These are phyloP conservation scores for Charina bottae DNA, from an alignment of 2,113 vertebrate genomes.

Conservation along the genomic window DNA sequence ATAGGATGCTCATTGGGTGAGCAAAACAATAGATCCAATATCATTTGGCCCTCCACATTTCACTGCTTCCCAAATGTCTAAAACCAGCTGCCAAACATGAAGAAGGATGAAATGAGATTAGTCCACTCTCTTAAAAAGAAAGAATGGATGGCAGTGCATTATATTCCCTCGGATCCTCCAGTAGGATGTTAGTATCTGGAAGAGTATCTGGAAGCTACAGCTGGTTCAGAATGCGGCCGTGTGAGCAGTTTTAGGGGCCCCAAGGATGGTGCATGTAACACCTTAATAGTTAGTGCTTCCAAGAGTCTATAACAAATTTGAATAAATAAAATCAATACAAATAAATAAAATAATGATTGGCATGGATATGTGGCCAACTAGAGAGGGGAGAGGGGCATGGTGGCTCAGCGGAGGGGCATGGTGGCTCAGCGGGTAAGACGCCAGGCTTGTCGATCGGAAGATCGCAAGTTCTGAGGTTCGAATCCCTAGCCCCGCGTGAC, in stretches of 20 bases:
- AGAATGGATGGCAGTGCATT: neutral
- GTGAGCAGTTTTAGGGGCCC: too few relatives aligned
- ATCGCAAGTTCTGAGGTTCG: too few relatives aligned
- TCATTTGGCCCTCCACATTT: slow-evolving; percentile 41
- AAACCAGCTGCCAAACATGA: slow-evolving; percentile 72
- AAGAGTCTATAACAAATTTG: neutral
- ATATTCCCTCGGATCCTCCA: slow-evolving; percentile 1
- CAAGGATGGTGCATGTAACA: too few relatives aligned
- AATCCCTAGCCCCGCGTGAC: too few relatives aligned
- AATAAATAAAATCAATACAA: neutral
- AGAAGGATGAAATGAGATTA: slow-evolving; percentile 73
- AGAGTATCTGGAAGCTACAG: too few relatives aligned
- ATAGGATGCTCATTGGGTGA: slow-evolving; percentile 26
- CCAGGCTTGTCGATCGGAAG: too few relatives aligned
- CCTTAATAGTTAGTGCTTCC: neutral
- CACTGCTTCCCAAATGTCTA: slow-evolving; percentile 60
- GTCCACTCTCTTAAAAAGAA: slow-evolving; percentile 52
- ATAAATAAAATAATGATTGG: neutral
- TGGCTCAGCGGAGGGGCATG: too few relatives aligned
- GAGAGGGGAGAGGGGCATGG: too few relatives aligned
- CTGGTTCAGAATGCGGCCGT: too few relatives aligned
- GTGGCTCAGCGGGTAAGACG: too few relatives aligned
- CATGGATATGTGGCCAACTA: neutral
- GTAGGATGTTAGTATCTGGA: too few relatives aligned
- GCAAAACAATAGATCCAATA: slow-evolving; percentile 58